phyloP scores from a whole-genome alignment of 2,888 invertebrate species.

The Boloria euphrosyne region DNA sequence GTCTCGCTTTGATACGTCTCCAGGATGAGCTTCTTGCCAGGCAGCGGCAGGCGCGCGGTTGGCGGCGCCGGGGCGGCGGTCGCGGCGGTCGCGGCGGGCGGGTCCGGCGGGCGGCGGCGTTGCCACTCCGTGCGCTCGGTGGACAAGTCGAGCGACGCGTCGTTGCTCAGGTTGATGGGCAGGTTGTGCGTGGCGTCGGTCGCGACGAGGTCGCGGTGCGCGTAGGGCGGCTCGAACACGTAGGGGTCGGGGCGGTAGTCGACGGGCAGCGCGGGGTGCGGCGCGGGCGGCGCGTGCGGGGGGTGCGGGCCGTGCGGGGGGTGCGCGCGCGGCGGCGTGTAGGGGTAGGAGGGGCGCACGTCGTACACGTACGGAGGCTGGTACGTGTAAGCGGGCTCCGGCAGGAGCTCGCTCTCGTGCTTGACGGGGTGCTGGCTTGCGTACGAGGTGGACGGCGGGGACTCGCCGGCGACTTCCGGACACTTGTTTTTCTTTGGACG shows the following conservation, averaged over 20 bases:
- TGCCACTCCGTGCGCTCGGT: constrained; percentile 70
- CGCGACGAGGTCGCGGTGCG: constrained; percentile 61
- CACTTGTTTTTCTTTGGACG: constrained; percentile 75
- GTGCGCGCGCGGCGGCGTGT: constrained; percentile 45
- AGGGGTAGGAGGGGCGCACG: constrained; percentile 46
- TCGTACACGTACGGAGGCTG: constrained; percentile 56
- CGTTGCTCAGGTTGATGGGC: constrained; percentile 78
- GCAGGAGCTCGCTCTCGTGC: constrained; percentile 59
- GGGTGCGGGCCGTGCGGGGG: constrained; percentile 53
- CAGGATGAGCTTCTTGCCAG: constrained; percentile 77
- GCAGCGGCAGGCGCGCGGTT: constrained; percentile 65
- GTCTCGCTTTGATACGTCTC: constrained; percentile 77
- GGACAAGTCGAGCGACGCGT: constrained; percentile 72
- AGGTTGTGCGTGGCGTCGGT: constrained; percentile 66
- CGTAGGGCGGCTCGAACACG: constrained; percentile 59
- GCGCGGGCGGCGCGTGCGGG: constrained; percentile 48
- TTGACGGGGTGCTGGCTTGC: constrained; percentile 59
- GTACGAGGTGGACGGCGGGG: constrained; percentile 70
- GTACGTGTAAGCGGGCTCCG: constrained; percentile 57
- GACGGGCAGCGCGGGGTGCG: constrained; percentile 50
- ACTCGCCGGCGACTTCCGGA: constrained; percentile 59
- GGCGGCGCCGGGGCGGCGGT: constrained; percentile 59
- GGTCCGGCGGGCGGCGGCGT: constrained; percentile 68
- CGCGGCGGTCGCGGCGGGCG: constrained; percentile 54
- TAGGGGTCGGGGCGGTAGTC: constrained; percentile 70